Evolutionary conservation across 2,888 invertebrate species (phyloP), one percentile per base, ranked within the genome.

Genomic region (Frankliniella fusca): DNA sequence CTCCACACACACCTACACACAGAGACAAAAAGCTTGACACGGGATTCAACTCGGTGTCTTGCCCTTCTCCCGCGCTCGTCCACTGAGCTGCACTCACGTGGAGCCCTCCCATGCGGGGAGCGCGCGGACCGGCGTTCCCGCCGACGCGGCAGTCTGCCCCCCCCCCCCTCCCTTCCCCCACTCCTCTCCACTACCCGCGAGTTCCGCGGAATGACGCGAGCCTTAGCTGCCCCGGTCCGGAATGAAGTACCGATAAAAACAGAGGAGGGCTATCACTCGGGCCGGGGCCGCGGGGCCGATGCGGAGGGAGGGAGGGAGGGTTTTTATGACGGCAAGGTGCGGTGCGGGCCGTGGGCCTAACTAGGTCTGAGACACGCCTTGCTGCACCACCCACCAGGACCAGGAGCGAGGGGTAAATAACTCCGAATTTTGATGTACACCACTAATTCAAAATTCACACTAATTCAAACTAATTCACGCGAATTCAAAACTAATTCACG

Each of bases 191-290:
- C 54, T 54, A 5, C 54, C 54, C 54, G 18, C 5, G 18, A 5
- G 18, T 15, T 20, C 54, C 18, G 54, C 54, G 54, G 54, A 15
- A 54, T 20, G 15, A 54, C 18, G 54, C 54, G 54, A 20, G 18
- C 18, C 54, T 20, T 54, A 8, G 23, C 70, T 27, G 10, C 27
- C 23, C 10, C 70, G 70, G 38, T 2, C 38, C 70, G 27, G 70
- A 76, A 76, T 76, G 70, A 76, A 76, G 70, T 27, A 76, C 70
- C 70, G 70, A 76, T 76, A 76, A 76, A 38, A 76, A 76, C 70
- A 27, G 70, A 76, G 70, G 70, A 76, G 70, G 70, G n/a, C 70
- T 61, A 61, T 27, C 70, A 23, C 70, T 76, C 70, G 70, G 23
- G 20, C n/a, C 23, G n/a, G 65, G 70, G 70, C 54, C 54, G 61